Evolutionary conservation across 2,113 vertebrate species (phyloP).

Genomic region (Trogon melanurus): DNA sequence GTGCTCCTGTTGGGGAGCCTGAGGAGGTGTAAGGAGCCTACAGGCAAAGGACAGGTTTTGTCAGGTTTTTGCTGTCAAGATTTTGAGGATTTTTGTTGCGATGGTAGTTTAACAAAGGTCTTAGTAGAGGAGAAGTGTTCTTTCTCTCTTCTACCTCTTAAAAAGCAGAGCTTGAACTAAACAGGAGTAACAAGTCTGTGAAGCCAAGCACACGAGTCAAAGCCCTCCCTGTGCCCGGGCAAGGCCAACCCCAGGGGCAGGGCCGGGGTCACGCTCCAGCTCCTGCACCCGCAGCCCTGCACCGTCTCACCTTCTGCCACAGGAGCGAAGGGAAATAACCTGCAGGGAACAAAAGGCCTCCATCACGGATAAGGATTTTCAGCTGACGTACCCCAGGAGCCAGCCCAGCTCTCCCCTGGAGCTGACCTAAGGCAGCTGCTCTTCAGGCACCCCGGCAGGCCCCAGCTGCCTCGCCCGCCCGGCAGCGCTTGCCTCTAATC

Average conservation of each 20-base stretch:
- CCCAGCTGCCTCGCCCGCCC: not conserved
- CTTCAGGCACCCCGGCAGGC: not conserved
- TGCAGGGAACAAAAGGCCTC: not conserved
- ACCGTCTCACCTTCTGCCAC: accelerated
- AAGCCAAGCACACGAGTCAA: not conserved
- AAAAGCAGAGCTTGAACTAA: constrained; percentile 26
- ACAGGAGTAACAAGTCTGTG: not conserved
- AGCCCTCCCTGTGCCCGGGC: not conserved
- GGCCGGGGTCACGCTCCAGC: not conserved
- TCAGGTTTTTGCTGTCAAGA: not conserved
- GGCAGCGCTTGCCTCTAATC: not conserved
- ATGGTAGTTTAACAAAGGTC: not conserved
- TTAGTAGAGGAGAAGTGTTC: not conserved
- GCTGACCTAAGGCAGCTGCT: not conserved
- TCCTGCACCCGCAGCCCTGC: not conserved
- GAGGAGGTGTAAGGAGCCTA: not conserved
- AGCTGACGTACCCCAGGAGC: not conserved
- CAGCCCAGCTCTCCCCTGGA: not conserved
- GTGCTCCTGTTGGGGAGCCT: not conserved
- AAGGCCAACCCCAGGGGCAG: not conserved
- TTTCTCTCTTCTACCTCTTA: not conserved
- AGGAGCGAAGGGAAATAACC: not conserved
- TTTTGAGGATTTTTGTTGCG: not conserved
- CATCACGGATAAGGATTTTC: not conserved
- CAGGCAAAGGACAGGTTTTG: not conserved